Base-by-base conservation (phyloP, 1,140 invertebrate genomes). In the Dufourea novaeangliae region DNA sequence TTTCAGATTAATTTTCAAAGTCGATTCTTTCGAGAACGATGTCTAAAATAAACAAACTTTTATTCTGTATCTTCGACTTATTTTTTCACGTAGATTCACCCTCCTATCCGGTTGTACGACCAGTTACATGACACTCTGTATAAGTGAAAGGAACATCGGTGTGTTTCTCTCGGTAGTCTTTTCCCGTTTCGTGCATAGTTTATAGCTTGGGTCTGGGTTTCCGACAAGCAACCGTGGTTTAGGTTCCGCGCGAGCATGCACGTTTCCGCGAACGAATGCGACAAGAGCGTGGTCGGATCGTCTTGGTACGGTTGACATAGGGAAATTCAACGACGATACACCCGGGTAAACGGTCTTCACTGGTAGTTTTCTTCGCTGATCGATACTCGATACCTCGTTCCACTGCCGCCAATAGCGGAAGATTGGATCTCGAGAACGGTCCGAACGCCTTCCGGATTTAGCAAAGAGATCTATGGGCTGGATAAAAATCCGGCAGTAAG, bases 361-460 rank as follows among this genome's bases (percentile, higher is more conserved):
- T 68, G 75, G 56, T 71, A 70, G 75, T 77, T 63, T 70, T 70
- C 62, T 63, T 69, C 39, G 54, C 37, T 57, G 68, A 54, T 77
- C 75, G 75, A 77, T 77, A 63, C 67, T 12, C 44, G 68, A 71
- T 71, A 70, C 34, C 25, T 25, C 37, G 56, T 71, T n/a, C n/a
- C n/a, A n/a, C n/a, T n/a, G n/a, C 75, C 32, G 71, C 34, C 57
- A 34, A 1, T 2, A n/a, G n/a, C n/a, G 0, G 2, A n/a, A 70
- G 75, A 77, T 77, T 25, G 37, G 57, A 71, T 71, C 75, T 70
- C 44, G 41, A 17, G 57, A 70, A 71, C 54, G 32, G 41, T 57
- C 32, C 50, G 27, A 41, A 70, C 75, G 75, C 66, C 67, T 71
- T 71, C 57, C 67, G 67, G 56, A 71, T 44, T 71, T 32, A 34